A percentile compares a stretch with the other conserved stretches of the same genome.
Conservation (phyloP, 2,888 invertebrate species). For the Pycnomerus fuliginosus region DNA sequence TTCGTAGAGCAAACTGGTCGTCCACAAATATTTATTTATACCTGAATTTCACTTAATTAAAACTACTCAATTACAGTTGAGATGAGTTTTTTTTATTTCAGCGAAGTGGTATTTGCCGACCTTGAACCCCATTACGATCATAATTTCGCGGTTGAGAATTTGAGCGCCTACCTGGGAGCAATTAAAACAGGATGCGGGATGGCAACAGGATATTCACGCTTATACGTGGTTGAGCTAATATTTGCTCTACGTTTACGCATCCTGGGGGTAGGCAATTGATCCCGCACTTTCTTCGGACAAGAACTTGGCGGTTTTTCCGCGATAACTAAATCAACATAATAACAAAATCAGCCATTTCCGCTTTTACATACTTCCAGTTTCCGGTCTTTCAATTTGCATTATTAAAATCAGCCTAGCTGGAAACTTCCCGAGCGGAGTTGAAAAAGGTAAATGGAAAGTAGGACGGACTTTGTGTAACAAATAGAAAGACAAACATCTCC, state of each 20-base stretch:
- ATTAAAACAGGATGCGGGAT: conserved; percentile 13
- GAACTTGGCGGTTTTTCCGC: conserved; percentile 4
- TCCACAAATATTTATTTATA: conserved; percentile 13
- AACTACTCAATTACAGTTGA: conserved; percentile 2
- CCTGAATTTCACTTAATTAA: conserved; percentile 12
- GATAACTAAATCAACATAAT: conserved; percentile 7
- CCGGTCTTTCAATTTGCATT: conserved; percentile 39
- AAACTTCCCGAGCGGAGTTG: no score
- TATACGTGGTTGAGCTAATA: conserved; percentile 32
- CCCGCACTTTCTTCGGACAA: conserved; percentile 12
- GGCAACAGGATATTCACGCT: conserved; percentile 22
- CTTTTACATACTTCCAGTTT: conserved; percentile 32
- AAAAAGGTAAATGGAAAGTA: no score
- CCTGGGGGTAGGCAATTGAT: conserved; percentile 18
- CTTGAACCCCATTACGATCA: conserved; percentile 1
- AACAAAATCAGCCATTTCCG: conserved; percentile 30
- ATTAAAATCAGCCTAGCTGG: conserved; percentile 35
- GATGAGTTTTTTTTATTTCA: conserved; percentile 2
- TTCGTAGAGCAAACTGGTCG: conserved; percentile 17
- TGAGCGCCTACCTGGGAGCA: conserved; percentile 15
- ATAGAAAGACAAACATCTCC: no score
- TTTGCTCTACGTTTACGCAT: conserved; percentile 33
- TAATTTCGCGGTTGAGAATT: conserved; percentile 8
- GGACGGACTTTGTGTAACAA: no score
- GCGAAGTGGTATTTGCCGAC: conserved; percentile 1